Conservation (phyloP, 1,140 invertebrate species). For the Drosophila grimshawi region DNA sequence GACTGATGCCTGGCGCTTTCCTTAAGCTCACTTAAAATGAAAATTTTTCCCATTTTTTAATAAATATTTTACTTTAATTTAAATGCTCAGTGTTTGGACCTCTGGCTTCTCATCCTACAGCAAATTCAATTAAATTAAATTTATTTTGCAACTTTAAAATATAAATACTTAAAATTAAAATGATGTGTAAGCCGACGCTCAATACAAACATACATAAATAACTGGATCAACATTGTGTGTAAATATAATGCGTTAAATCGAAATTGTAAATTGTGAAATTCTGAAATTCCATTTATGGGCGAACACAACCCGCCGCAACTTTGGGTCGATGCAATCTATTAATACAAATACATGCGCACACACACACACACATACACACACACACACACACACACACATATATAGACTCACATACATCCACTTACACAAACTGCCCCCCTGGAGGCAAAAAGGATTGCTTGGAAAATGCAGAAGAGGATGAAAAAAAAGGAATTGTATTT, state of each 20-base stretch:
- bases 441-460: slow-evolving; percentile 35
- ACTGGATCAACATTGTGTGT: slow-evolving; percentile 33
- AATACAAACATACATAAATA: slow-evolving; percentile 43
- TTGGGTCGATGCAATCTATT: slow-evolving; percentile 57
- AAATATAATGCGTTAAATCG: slow-evolving; percentile 60
- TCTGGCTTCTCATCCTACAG: background rate
- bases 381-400: background rate
- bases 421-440: background rate
- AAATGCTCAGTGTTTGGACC: background rate
- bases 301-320: slow-evolving; percentile 25
- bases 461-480: background rate
- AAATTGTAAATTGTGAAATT: slow-evolving; percentile 67
- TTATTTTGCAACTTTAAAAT: slow-evolving; percentile 6
- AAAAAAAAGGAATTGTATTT: slow-evolving; percentile 51
- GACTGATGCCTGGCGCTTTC: no score
- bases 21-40: no score
- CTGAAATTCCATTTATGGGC: slow-evolving; percentile 46
- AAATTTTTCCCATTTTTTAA: no score
- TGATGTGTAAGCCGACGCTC: background rate
- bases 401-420: background rate
- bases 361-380: background rate
- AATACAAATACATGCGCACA: slow-evolving; percentile 57
- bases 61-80: no score
- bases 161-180: slow-evolving; percentile 32
- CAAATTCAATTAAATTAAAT: slow-evolving; percentile 24